Conservation (phyloP, 2,888 invertebrate genomes). For the Eustalomyia histrio region DNA sequence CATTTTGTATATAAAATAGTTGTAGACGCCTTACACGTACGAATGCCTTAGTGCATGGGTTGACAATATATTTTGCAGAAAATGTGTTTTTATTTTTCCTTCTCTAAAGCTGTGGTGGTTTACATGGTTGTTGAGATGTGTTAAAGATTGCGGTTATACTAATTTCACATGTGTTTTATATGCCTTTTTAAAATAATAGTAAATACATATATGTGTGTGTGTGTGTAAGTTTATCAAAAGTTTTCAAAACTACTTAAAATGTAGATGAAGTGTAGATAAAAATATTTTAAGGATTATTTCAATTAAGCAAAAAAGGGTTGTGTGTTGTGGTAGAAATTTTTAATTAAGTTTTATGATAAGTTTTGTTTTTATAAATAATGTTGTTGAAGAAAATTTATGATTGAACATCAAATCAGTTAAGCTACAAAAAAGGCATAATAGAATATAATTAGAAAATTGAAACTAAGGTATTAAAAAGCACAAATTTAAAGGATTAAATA, state of each 20-base stretch:
- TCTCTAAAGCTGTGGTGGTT: slow-evolving; percentile 2
- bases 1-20: slow-evolving; percentile 20
- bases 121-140: background rate
- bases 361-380: background rate
- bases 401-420: slow-evolving; percentile 10
- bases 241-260: slow-evolving; percentile 59
- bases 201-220: background rate
- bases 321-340: slow-evolving; percentile 41
- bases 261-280: slow-evolving; percentile 60
- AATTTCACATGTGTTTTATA: slow-evolving; percentile 50
- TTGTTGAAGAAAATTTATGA: slow-evolving; percentile 5
- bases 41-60: slow-evolving; percentile 14
- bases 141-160: slow-evolving; percentile 41
- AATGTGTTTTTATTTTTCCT: slow-evolving; percentile 1
- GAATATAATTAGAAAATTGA: slow-evolving; percentile 14
- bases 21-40: slow-evolving; percentile 5
- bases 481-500: no score
- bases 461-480: background rate
- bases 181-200: no score
- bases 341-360: slow-evolving; percentile 47
- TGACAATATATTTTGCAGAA: slow-evolving; percentile 41
- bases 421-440: background rate
- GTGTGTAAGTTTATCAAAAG: slow-evolving; percentile 21
- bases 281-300: slow-evolving; percentile 54
- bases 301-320: slow-evolving; percentile 55